Conservation (phyloP, 2,888 invertebrate species). For the Thecophora atra region DNA sequence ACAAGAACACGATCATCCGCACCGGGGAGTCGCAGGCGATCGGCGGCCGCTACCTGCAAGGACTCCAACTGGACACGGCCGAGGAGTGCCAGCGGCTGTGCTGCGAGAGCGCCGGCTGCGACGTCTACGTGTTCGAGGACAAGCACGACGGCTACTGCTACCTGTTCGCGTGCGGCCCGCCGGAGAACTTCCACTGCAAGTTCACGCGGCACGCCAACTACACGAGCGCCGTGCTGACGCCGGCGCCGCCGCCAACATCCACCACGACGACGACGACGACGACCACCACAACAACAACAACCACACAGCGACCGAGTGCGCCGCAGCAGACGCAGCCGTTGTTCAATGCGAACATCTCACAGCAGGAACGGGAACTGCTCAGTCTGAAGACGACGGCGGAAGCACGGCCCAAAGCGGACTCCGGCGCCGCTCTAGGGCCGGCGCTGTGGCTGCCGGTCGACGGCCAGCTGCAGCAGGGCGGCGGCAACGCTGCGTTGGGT, state of each 20-base stretch:
- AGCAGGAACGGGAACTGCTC: constrained; percentile 65
- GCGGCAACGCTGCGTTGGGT: constrained; percentile 23
- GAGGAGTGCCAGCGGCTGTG: constrained; percentile 86
- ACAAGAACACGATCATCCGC: constrained; percentile 88
- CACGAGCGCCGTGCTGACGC: constrained; percentile 83
- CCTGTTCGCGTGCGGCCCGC: constrained; percentile 88
- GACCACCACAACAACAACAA: constrained; percentile 15
- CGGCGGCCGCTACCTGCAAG: constrained; percentile 89
- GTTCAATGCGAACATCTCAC: constrained; percentile 55
- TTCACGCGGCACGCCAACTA: constrained; percentile 90
- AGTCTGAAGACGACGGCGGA: constrained; percentile 63
- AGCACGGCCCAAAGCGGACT: constrained; percentile 48
- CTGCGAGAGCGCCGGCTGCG: constrained; percentile 86
- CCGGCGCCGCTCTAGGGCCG: neutral
- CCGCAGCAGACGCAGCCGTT: neutral
- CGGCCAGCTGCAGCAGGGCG: neutral
- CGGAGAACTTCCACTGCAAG: constrained; percentile 91
- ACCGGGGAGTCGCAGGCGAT: constrained; percentile 88
- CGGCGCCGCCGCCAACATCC: constrained; percentile 65
- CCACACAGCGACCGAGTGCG: constrained; percentile 3
- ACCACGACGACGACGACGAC: constrained; percentile 41
- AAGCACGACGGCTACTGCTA: constrained; percentile 88
- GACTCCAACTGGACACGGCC: constrained; percentile 81
- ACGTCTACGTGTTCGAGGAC: constrained; percentile 92
- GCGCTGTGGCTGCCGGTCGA: neutral